A percentile compares a stretch with the other conserved stretches of the same genome.
Conservation (phyloP, 2,797 vertebrate species). For the Psittacula derbiana region DNA sequence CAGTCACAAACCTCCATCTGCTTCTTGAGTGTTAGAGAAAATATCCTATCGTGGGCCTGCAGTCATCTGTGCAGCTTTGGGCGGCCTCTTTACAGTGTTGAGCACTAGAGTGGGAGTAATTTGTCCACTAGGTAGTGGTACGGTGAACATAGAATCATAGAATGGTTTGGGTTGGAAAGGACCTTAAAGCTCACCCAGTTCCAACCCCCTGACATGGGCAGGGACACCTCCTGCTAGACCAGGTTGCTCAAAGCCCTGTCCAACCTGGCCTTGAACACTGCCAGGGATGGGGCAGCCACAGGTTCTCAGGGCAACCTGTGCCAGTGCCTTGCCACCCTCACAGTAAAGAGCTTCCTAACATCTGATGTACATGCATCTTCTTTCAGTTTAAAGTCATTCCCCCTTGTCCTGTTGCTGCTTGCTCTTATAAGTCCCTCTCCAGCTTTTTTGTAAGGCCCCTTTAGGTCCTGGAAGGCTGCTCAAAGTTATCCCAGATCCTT, state of each 20-base stretch:
- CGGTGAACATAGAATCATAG: background rate
- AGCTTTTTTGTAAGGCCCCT: background rate
- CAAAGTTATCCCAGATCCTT: background rate
- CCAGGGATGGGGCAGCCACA: background rate
- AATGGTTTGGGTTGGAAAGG: background rate
- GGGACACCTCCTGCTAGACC: background rate
- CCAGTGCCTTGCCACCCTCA: background rate
- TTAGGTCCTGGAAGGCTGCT: background rate
- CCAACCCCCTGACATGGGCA: background rate
- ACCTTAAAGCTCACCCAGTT: background rate
- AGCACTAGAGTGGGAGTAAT: background rate
- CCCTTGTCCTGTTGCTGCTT: background rate
- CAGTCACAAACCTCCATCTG: constrained; percentile 20
- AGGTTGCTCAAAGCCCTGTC: background rate
- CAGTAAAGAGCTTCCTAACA: background rate
- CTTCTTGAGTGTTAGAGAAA: background rate
- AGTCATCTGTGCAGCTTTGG: background rate
- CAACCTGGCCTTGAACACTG: background rate
- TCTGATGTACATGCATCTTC: background rate
- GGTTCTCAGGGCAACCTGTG: background rate
- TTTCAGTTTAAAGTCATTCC: background rate
- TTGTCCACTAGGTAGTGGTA: background rate
- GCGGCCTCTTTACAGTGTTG: background rate
- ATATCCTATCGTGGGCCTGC: rapidly evolving
- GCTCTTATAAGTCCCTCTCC: background rate